Percentiles rank a stretch among this genome's conserved stretches.
phyloP scores from a whole-genome alignment of 2,113 vertebrate species.

The Ptilorrhoa leucosticta region DNA sequence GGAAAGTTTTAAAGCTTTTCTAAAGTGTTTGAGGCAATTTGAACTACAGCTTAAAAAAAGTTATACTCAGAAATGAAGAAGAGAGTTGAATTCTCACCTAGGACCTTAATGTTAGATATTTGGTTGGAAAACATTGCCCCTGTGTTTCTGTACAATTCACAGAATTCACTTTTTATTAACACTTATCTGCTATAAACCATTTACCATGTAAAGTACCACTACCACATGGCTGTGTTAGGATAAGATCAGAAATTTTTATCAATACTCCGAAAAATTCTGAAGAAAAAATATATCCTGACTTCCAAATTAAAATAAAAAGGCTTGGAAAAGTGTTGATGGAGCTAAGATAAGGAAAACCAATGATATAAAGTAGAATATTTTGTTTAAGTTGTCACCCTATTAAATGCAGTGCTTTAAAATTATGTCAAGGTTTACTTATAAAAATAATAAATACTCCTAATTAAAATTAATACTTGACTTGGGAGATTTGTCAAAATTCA shows the following conservation, averaged over 20 bases:
- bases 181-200: neutral
- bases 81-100: neutral
- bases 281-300: neutral
- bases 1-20: neutral
- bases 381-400: neutral
- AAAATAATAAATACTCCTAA: neutral
- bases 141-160: neutral
- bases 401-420: neutral
- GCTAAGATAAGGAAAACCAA: neutral
- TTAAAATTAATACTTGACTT: neutral
- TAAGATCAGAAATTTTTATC: neutral
- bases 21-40: neutral
- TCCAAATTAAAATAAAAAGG: neutral
- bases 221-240: neutral
- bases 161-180: neutral
- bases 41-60: neutral
- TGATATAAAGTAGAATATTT: neutral
- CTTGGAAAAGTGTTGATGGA: neutral
- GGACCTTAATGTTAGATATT: neutral
- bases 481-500: neutral
- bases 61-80: neutral
- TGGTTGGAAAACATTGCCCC: neutral
- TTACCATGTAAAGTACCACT: neutral
- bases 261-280: neutral
- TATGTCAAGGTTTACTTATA: neutral